phyloP scores from a whole-genome alignment of 2,797 vertebrate genomes.

The Argentina silus region DNA sequence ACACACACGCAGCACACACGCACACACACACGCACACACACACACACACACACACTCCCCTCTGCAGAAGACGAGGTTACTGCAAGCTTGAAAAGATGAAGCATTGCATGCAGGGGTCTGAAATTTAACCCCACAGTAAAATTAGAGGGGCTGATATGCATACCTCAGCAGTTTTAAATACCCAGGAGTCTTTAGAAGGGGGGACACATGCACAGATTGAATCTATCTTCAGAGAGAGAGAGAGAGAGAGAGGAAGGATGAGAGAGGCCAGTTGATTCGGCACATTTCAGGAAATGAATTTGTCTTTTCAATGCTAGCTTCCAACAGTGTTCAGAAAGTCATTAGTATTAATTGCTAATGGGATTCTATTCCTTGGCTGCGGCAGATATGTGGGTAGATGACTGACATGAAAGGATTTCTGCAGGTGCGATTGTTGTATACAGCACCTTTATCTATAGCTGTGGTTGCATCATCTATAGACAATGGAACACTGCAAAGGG shows the following conservation, averaged over 20 bases:
- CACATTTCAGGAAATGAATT: no score
- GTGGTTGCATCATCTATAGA: no score
- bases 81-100: conserved; percentile 54
- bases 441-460: no score
- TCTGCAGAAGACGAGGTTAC: conserved; percentile 18
- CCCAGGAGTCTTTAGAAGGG: conserved; percentile 51
- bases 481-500: no score
- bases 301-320: no score
- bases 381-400: no score
- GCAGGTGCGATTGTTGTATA: no score
- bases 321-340: no score
- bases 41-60: conserved; percentile 23
- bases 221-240: conserved; percentile 14
- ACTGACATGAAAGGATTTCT: no score
- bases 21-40: conserved; percentile 20
- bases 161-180: conserved; percentile 71
- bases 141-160: conserved; percentile 72
- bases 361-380: no score
- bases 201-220: conserved; percentile 23
- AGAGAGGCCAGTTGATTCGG: background rate
- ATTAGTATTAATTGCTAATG: background rate
- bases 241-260: background rate
- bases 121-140: conserved; percentile 79
- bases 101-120: conserved; percentile 54
- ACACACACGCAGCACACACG: background rate